Percentiles rank a stretch among this genome's conserved stretches.
These are phyloP conservation scores for Lepilemur septentrionalis DNA, from an alignment of 2,797 vertebrate species.

Conservation along the genomic window DNA sequence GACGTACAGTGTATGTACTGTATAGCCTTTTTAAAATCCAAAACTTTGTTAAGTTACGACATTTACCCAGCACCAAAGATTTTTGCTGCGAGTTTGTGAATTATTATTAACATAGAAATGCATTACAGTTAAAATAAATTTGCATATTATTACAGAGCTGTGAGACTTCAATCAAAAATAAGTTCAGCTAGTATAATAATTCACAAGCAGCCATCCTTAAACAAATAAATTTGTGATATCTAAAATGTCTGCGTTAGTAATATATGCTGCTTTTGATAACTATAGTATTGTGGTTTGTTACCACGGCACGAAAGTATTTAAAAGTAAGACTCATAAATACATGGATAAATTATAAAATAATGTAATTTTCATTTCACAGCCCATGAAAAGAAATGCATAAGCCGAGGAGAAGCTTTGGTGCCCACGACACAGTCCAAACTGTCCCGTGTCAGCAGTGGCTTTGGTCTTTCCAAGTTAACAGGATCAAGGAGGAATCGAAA, in stretches of 20 bases:
- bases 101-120: not conserved
- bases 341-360: not conserved
- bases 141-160: not conserved
- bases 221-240: not conserved
- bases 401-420: conserved; percentile 92
- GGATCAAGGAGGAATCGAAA: conserved; percentile 95
- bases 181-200: not conserved
- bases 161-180: not conserved
- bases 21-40: conserved; percentile 11
- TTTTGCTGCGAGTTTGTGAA: not conserved
- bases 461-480: conserved; percentile 97
- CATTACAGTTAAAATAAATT: not conserved
- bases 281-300: not conserved
- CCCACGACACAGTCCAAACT: conserved; percentile 95
- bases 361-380: conserved; percentile 81
- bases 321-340: not conserved
- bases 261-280: not conserved
- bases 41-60: not conserved
- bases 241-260: not conserved
- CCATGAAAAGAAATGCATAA: conserved; percentile 97
- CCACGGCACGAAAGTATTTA: not conserved
- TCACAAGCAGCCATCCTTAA: not conserved
- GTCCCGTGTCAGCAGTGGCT: conserved; percentile 97
- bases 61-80: not conserved
- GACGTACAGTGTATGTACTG: not conserved